These are phyloP conservation scores for Dione vanillae DNA, from an alignment of 2,888 invertebrate species.

Conservation along the genomic window DNA sequence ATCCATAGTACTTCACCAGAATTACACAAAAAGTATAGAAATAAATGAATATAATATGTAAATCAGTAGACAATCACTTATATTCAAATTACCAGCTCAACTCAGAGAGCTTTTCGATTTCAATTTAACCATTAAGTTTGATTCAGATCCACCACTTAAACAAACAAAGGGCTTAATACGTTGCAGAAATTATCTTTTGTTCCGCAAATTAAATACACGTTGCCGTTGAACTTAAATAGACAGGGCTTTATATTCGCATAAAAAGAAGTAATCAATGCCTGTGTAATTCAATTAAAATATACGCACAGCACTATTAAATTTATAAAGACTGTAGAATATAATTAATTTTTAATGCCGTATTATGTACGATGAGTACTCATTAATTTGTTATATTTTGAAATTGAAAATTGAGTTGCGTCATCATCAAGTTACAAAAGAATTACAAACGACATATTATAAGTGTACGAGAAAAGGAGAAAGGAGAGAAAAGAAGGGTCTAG, in stretches of 20 bases:
- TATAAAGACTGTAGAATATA: not conserved
- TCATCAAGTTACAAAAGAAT: too few relatives aligned
- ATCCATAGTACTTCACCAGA: not conserved
- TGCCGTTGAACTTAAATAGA: conserved; percentile 2
- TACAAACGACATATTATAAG: too few relatives aligned
- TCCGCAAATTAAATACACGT: conserved; percentile 8
- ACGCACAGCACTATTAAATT: conserved; percentile 1
- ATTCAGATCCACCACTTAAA: conserved; percentile 11
- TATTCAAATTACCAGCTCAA: not conserved
- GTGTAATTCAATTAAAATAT: conserved; percentile 3
- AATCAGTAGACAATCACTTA: not conserved
- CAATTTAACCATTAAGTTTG: conserved; percentile 19
- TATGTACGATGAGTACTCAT: too few relatives aligned
- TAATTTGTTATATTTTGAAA: too few relatives aligned
- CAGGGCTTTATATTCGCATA: not conserved
- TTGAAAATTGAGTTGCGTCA: too few relatives aligned
- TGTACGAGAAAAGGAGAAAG: too few relatives aligned
- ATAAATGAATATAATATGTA: not conserved
- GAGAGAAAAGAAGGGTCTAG: too few relatives aligned
- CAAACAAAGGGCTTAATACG: conserved; percentile 12
- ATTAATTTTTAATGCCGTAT: not conserved
- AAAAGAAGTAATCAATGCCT: conserved; percentile 2
- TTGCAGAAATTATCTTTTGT: conserved; percentile 13
- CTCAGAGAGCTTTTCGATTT: not conserved
- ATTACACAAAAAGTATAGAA: not conserved